Evolutionary conservation across 2,113 vertebrate genomes (phyloP).

Genomic region (Forbesichthys agassizii): DNA sequence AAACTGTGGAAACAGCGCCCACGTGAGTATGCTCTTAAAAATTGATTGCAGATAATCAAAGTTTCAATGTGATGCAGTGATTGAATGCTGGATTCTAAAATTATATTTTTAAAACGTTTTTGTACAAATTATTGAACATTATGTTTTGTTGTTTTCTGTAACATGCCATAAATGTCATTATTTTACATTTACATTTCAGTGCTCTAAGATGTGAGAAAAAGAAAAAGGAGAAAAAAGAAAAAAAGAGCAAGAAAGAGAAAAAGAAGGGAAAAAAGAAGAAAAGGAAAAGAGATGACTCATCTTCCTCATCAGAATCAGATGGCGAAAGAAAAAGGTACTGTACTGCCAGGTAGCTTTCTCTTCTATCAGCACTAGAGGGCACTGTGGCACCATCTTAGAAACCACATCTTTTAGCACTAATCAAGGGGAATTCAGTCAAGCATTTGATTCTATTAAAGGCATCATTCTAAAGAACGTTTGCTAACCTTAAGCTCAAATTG

Average conservation of each 20-base stretch:
- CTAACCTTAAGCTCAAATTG: no score
- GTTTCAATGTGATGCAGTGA: no score
- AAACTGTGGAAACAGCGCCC: slow-evolving; percentile 54
- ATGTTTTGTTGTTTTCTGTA: no score
- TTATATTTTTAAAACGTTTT: no score
- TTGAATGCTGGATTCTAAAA: no score
- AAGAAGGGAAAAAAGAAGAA: slow-evolving; percentile 85
- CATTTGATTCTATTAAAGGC: neutral
- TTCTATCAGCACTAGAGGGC: slow-evolving; percentile 64
- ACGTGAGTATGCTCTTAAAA: slow-evolving; percentile 60
- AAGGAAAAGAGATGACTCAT: slow-evolving; percentile 65
- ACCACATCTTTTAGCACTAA: neutral
- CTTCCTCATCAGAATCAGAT: slow-evolving; percentile 49
- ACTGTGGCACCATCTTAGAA: slow-evolving; percentile 27
- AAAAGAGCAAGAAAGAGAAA: slow-evolving; percentile 80
- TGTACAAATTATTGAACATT: no score
- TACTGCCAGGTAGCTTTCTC: neutral
- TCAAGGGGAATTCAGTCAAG: no score
- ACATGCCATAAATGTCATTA: no score
- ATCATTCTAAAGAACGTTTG: no score
- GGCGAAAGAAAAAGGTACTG: slow-evolving; percentile 69
- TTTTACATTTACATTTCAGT: neutral
- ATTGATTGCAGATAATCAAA: no score
- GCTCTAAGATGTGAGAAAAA: slow-evolving; percentile 54
- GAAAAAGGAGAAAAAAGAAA: slow-evolving; percentile 85